A percentile compares a stretch with the other conserved stretches of the same genome.
Evolutionary conservation across 2,888 invertebrate genomes (phyloP).

Genomic region (Carterocephalus palaemon): DNA sequence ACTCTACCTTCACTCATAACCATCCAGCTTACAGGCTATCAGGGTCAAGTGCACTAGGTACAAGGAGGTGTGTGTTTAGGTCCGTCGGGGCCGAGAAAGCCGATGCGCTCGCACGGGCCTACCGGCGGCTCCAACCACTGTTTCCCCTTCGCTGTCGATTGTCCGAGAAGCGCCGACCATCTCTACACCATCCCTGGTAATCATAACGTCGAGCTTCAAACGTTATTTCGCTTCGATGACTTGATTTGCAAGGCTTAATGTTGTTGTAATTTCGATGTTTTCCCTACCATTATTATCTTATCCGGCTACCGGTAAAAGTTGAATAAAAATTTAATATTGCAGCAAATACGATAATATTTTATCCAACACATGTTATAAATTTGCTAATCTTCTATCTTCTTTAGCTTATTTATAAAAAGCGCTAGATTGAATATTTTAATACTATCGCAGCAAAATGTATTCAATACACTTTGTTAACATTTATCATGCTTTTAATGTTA

Average conservation of each 20-base stretch:
- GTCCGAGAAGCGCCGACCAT: constrained; percentile 58
- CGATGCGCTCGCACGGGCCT: constrained; percentile 59
- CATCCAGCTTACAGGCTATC: too few species aligned
- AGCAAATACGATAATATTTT: neutral
- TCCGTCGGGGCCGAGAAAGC: constrained; percentile 59
- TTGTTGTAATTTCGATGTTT: constrained; percentile 20
- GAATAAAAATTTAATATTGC: neutral
- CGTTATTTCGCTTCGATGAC: constrained; percentile 49
- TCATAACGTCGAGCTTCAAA: constrained; percentile 35
- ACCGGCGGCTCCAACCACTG: constrained; percentile 63
- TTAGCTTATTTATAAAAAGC: constrained; percentile 9
- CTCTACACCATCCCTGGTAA: constrained; percentile 72
- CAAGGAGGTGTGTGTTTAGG: constrained; percentile 59
- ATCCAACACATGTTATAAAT: too few species aligned
- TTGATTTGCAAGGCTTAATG: constrained; percentile 42
- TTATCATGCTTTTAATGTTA: constrained; percentile 16
- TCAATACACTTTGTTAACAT: constrained; percentile 6
- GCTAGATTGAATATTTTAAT: constrained; percentile 13
- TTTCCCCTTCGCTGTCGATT: constrained; percentile 58
- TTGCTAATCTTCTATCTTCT: constrained; percentile 6
- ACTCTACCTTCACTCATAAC: constrained; percentile 7
- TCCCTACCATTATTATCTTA: constrained; percentile 19
- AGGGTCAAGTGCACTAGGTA: constrained; percentile 36
- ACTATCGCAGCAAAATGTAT: constrained; percentile 1
- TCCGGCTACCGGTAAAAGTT: neutral